Evolutionary conservation across 2,888 invertebrate species (phyloP).

Genomic region (Microchrysa polita): DNA sequence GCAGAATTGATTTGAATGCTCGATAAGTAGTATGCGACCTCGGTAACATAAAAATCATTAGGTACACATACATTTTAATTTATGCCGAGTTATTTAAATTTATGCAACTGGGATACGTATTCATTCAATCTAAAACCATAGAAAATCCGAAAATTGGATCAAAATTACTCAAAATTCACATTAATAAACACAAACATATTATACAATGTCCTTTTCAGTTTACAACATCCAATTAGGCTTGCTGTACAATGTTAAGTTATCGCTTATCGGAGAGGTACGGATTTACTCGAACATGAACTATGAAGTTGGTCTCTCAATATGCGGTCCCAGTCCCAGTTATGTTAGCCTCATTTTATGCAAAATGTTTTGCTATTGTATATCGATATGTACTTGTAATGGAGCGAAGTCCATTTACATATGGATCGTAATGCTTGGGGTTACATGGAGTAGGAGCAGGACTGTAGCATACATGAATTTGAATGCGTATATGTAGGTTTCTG

Average conservation of each 20-base stretch:
- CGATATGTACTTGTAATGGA: too few relatives aligned
- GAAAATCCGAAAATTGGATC: background rate
- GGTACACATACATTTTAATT: too few relatives aligned
- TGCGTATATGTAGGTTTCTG: background rate
- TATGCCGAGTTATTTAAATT: too few relatives aligned
- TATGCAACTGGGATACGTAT: too few relatives aligned
- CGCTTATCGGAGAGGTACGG: too few relatives aligned
- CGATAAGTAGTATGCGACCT: too few relatives aligned
- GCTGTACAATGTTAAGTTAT: background rate
- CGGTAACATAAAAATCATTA: too few relatives aligned
- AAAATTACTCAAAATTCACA: background rate
- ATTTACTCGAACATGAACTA: too few relatives aligned
- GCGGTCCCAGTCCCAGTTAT: background rate
- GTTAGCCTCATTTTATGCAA: background rate
- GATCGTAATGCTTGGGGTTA: background rate
- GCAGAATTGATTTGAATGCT: too few relatives aligned
- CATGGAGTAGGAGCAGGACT: too few relatives aligned
- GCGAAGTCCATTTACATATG: background rate
- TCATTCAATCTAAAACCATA: background rate
- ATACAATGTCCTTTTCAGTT: slow-evolving; percentile 3
- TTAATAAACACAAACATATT: background rate
- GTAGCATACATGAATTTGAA: too few relatives aligned
- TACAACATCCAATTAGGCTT: background rate
- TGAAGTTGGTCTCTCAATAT: too few relatives aligned
- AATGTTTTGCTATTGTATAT: background rate